Percentiles rank a stretch among this genome's conserved stretches.
These are phyloP conservation scores for Oryzias javanicus DNA, from an alignment of 2,113 vertebrate species.

Conservation along the genomic window DNA sequence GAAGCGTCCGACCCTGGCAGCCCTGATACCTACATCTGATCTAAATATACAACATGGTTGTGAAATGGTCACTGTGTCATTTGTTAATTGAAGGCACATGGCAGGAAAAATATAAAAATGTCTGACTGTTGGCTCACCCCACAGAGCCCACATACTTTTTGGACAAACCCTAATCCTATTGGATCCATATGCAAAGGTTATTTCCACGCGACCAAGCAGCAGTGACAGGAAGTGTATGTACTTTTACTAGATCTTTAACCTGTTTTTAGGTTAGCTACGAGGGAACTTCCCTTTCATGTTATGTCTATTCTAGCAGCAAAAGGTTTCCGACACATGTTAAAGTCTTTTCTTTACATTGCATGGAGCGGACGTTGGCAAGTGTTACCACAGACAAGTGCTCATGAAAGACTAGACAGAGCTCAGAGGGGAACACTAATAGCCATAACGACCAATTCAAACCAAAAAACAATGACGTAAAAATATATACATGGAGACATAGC, in stretches of 20 bases:
- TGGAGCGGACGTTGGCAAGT: constrained; percentile 42
- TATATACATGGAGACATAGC: constrained; percentile 4
- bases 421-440: constrained; percentile 33
- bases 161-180: constrained; percentile 56
- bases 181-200: constrained; percentile 55
- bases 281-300: constrained; percentile 5
- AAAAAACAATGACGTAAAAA: constrained; percentile 43
- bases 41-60: constrained; percentile 5
- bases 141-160: constrained; percentile 23
- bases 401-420: constrained; percentile 48
- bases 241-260: constrained; percentile 20
- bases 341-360: constrained; percentile 47
- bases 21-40: constrained; percentile 42
- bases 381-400: constrained; percentile 60
- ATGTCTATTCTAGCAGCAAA: constrained; percentile 2
- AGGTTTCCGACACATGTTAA: constrained; percentile 30
- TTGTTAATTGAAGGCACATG: constrained; percentile 59
- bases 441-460: constrained; percentile 29
- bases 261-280: constrained; percentile 11
- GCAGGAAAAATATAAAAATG: constrained; percentile 26
- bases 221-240: constrained; percentile 27
- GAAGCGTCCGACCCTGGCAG: constrained; percentile 23
- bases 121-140: constrained; percentile 48
- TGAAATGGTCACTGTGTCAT: constrained; percentile 28
- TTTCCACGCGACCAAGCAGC: constrained; percentile 23